Conservation (phyloP, 2,113 vertebrate species). For the Rattus rattus region DNA sequence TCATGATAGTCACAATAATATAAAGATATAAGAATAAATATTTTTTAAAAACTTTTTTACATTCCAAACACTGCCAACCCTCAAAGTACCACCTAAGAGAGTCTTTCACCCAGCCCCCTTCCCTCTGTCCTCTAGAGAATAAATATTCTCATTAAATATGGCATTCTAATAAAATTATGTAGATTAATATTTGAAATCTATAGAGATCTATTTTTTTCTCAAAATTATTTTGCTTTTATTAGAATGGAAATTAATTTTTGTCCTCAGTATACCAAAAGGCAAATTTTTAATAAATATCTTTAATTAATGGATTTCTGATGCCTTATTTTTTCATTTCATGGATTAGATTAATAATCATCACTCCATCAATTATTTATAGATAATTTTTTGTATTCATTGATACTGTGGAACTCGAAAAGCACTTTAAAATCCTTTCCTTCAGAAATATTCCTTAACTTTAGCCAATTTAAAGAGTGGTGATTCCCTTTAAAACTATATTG, state of each 20-base stretch:
- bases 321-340: not conserved
- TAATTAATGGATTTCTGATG: not conserved
- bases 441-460: conserved; percentile 40
- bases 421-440: not conserved
- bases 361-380: not conserved
- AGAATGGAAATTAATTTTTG: not conserved
- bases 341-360: not conserved
- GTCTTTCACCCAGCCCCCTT: no score
- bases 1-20: no score
- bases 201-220: not conserved
- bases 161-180: not conserved
- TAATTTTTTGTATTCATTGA: not conserved
- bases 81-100: no score
- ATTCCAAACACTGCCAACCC: no score
- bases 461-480: not conserved
- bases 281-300: not conserved
- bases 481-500: conserved; percentile 31
- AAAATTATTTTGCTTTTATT: not conserved
- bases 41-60: no score
- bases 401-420: not conserved
- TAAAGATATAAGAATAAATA: no score
- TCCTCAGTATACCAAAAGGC: not conserved
- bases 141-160: not conserved
- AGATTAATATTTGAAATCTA: not conserved
- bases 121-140: no score